Base-by-base conservation (phyloP, 1,140 invertebrate genomes). In the Mizuhopecten yessoensis region DNA sequence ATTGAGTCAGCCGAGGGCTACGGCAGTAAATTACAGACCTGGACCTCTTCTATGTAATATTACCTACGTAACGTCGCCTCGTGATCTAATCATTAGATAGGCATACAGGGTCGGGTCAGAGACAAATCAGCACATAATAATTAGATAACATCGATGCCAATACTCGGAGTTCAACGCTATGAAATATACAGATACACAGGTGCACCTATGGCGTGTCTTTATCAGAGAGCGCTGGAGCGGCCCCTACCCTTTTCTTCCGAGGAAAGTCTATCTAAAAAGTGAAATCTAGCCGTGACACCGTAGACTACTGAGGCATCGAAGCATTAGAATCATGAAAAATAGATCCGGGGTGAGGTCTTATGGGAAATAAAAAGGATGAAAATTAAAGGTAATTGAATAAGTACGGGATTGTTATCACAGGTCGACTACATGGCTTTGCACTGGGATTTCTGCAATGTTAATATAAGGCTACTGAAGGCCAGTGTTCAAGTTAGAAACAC, bases 311-410 rank as follows among this genome's bases (percentile, higher is more conserved):
- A 75, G 57, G 57, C 57, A 75, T 75, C 29, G 57, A n/a, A 75
- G 57, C 57, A 75, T 75, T 75, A 75, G 57, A 75, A 75, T 75
- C 57, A 75, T 75, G 57, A 75, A 75, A 75, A 75, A 75, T 75
- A 29, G 57, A 75, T 75, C 11, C 17, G 57, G 57, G 57, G 57
- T 75, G 57, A 75, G 57, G 23, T 75, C 57, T 75, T 75, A 29
- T 29, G 57, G 57, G 57, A 75, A 75, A 75, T 75, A 75, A 75
- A 75, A 75, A 75, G 57, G n/a, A 75, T 29, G 57, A 75, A 75
- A 75, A 75, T 75, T 75, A 75, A 75, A 75, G 57, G 57, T 75
- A 75, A 75, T 75, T 29, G 57, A 75, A 75, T 75, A 75, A 75
- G 57, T 75, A 75, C 57, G 1, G 5, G n/a, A 75, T 75, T 75